Evolutionary conservation across 1,140 invertebrate species (phyloP).

Genomic region (Aphelenchoides fujianensis): DNA sequence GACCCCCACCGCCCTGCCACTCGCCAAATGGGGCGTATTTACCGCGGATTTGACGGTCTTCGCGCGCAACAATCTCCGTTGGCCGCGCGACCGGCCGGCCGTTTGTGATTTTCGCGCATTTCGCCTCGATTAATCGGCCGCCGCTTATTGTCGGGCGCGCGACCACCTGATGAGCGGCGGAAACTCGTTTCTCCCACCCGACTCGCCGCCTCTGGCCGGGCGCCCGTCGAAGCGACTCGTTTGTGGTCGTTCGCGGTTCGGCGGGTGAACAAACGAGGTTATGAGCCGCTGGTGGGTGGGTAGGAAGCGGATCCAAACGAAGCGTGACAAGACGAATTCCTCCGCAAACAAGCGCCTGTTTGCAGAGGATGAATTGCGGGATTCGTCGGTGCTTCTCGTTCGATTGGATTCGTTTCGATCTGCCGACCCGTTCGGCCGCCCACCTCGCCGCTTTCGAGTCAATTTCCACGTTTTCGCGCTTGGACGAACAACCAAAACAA

Average conservation of each 20-base stretch:
- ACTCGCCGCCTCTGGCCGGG: background rate
- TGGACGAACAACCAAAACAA: background rate
- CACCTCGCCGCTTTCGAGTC: no score
- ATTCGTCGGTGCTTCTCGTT: no score
- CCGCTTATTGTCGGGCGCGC: background rate
- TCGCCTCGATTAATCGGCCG: background rate
- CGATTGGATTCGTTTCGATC: background rate
- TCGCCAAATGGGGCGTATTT: background rate
- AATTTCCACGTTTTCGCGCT: background rate
- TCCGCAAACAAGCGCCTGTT: background rate
- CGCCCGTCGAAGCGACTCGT: background rate
- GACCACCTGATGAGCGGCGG: conserved; percentile 4
- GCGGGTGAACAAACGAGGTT: background rate
- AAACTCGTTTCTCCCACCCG: background rate
- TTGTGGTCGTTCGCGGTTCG: background rate
- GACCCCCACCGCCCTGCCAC: no score
- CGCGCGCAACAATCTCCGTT: background rate
- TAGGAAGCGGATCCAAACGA: background rate
- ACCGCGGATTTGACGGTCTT: background rate
- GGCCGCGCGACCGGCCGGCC: background rate
- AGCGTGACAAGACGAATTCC: background rate
- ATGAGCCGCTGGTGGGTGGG: background rate
- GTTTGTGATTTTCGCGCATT: background rate
- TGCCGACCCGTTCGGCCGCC: no score
- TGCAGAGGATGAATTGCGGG: no score